Evolutionary conservation across 2,113 vertebrate genomes (phyloP).

Genomic region (Otus sunia): DNA sequence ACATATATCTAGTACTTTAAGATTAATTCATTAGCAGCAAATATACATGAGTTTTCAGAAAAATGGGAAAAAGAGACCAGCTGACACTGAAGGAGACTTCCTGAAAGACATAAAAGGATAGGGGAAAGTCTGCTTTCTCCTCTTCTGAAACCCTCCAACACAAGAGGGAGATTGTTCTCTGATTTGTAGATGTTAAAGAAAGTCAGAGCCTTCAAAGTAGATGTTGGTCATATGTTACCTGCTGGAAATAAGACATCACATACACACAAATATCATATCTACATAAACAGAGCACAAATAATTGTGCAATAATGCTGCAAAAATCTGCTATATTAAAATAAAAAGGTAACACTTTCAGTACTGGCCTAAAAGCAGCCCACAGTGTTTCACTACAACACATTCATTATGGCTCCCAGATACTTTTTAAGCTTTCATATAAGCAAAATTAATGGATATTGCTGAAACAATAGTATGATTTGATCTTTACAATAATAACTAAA

Average conservation of each 20-base stretch:
- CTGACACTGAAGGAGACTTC: background rate
- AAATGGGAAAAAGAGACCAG: background rate
- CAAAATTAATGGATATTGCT: background rate
- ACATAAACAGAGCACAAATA: background rate
- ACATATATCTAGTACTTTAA: background rate
- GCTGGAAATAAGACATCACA: background rate
- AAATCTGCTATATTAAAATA: background rate
- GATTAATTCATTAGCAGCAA: background rate
- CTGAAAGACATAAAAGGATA: background rate
- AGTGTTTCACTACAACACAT: background rate
- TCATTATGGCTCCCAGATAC: background rate
- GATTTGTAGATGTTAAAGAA: background rate
- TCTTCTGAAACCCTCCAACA: background rate
- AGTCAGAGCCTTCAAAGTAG: background rate
- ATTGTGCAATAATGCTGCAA: background rate
- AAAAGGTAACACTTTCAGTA: background rate
- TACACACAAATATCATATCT: background rate
- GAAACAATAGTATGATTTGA: background rate
- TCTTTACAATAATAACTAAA: background rate
- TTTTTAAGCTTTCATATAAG: background rate
- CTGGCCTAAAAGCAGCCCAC: background rate
- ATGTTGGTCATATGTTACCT: background rate
- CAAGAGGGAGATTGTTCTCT: background rate
- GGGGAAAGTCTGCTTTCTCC: background rate
- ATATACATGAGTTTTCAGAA: background rate